Evolutionary conservation across 2,797 vertebrate genomes (phyloP).

Genomic region (Adelosebastes latens): DNA sequence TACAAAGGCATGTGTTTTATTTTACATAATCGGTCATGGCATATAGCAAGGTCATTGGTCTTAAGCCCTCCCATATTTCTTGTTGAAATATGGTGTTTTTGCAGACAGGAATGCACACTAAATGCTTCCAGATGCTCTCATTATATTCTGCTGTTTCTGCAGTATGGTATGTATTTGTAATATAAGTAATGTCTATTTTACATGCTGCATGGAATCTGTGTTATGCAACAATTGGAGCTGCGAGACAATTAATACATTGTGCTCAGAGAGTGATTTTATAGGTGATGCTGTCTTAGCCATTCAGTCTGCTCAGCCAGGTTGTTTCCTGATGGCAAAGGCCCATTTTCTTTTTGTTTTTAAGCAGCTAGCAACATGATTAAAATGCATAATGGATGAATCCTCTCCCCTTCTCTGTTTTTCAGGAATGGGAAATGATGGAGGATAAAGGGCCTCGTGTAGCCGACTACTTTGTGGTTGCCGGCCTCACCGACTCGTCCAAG

Average conservation of each 20-base stretch:
- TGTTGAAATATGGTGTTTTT: conserved; percentile 68
- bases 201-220: conserved; percentile 5
- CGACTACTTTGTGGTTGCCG: conserved; percentile 98
- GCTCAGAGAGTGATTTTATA: background rate
- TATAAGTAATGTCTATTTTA: conserved; percentile 17
- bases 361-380: conserved; percentile 22
- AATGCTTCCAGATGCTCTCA: conserved; percentile 79
- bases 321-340: background rate
- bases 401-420: conserved; percentile 43
- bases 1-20: conserved; percentile 63
- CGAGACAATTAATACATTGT: background rate
- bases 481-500: conserved; percentile 92
- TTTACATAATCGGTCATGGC: conserved; percentile 66
- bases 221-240: conserved; percentile 10
- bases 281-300: background rate
- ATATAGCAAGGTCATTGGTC: conserved; percentile 61
- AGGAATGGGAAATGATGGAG: conserved; percentile 97
- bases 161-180: conserved; percentile 19
- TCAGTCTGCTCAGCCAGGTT: background rate
- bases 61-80: conserved; percentile 58
- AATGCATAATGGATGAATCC: conserved; percentile 30
- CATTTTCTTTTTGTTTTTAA: conserved; percentile 12
- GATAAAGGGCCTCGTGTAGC: conserved; percentile 98
- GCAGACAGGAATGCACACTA: conserved; percentile 70
- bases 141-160: conserved; percentile 37